Base-by-base conservation (phyloP, 2,113 vertebrate species). In the Oncorhynchus nerka region DNA sequence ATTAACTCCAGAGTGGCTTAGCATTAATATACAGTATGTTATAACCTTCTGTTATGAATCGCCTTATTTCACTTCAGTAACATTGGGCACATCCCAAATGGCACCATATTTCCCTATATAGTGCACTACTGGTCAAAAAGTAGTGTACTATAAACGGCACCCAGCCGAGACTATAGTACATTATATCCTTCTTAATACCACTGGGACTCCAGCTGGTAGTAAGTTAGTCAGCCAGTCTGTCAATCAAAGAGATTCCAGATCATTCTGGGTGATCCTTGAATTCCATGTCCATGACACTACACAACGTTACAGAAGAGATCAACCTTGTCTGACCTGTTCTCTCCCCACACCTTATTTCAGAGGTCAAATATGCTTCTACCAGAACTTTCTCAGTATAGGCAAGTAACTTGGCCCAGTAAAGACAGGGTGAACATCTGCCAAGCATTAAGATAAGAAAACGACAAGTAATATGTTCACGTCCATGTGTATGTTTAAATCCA, bases 291-390 rank as follows among this genome's bases (percentile, higher is more conserved):
- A 79, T 66, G 69, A 39, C 30, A 62, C 74, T 59, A 75, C 72
- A 67, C 19, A 68, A 30, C 45, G 75, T 79, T 16, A 55, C 51
- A 19, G 51, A 55, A 16, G 39, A 45, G 51, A 55, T 19, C 82
- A 76, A 66, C 77, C 24, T 55, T n/a, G 66, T 48, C 24, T n/a
- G 76, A 83, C 48, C 81, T 69, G 55, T 68, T 64, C 59, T 86
- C 82, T 64, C 79, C 71, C 61, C 75, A 77, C 73, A 75, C 51
- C 77, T 86, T 85, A 89, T 89, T 83, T 78, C 65, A 45, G 12
- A 69, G 79, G 78, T 82, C 77, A 78, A 67, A 86, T 83, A 75
- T 83, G 72, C 77, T 71, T 22, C 81, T 74, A 75, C 51, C 8
- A 55, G 61, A 61, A 76, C 67, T 49, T 75, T 84, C 76, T 80